A percentile compares a stretch with the other conserved stretches of the same genome.
Evolutionary conservation across 2,888 invertebrate genomes (phyloP).

Genomic region (Chrysodeixis includens): DNA sequence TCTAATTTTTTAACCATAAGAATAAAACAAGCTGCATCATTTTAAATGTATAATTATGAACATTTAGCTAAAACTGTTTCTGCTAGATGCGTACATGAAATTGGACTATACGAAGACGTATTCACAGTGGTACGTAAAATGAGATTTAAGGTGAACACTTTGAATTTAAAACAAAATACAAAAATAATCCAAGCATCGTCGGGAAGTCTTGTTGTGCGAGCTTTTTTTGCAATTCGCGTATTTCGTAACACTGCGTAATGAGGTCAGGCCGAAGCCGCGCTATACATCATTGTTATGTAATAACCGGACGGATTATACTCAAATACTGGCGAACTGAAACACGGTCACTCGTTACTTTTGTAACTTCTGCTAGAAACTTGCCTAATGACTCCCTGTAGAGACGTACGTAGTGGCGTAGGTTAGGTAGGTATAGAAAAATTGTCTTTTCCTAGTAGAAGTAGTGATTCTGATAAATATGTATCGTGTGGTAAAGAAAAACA

Average conservation of each 20-base stretch:
- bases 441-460: not conserved
- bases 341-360: slow-evolving; percentile 57
- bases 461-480: not conserved
- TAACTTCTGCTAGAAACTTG: slow-evolving; percentile 30
- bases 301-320: slow-evolving; percentile 39
- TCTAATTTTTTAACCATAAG: no score
- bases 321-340: slow-evolving; percentile 38
- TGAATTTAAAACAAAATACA: slow-evolving; percentile 19
- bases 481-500: no score
- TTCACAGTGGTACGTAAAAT: no score
- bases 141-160: no score
- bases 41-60: no score
- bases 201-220: slow-evolving; percentile 17
- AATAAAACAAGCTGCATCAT: no score
- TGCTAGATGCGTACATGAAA: no score
- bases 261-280: slow-evolving; percentile 56
- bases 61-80: no score
- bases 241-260: slow-evolving; percentile 53
- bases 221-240: slow-evolving; percentile 45
- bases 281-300: slow-evolving; percentile 66
- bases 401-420: slow-evolving; percentile 6
- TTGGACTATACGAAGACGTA: no score
- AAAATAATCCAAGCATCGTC: slow-evolving; percentile 13
- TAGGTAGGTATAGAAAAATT: not conserved
- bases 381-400: slow-evolving; percentile 25